Evolutionary conservation across 2,888 invertebrate species (phyloP).

Genomic region (Autographa gamma): DNA sequence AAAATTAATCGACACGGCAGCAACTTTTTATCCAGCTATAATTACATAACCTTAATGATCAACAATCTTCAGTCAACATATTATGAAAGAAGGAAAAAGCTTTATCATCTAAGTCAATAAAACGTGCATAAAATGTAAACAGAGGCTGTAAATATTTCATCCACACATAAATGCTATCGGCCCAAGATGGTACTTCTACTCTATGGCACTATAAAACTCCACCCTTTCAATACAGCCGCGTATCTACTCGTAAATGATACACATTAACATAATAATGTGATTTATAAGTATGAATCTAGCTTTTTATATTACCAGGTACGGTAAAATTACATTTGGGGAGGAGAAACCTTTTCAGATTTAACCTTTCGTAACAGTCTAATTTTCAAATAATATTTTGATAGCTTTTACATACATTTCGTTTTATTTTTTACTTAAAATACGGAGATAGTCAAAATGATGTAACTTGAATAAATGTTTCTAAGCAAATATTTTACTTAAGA

Average conservation of each 20-base stretch:
- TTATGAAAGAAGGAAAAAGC: not conserved
- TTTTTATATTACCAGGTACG: constrained; percentile 31
- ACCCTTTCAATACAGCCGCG: constrained; percentile 46
- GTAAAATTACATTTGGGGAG: not conserved
- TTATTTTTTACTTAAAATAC: no score
- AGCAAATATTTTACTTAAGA: not conserved
- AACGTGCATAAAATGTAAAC: not conserved
- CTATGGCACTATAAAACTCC: constrained; percentile 48
- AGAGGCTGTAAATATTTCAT: constrained; percentile 1
- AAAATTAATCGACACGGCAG: no score
- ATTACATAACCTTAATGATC: no score
- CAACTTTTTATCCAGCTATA: no score
- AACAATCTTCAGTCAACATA: no score
- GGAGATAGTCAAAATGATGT: no score
- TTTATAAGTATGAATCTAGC: constrained; percentile 45
- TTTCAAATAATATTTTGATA: not conserved
- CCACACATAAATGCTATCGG: constrained; percentile 8
- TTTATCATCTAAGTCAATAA: not conserved
- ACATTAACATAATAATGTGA: constrained; percentile 58
- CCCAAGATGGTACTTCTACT: constrained; percentile 18
- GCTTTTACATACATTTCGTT: no score
- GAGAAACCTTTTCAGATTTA: not conserved
- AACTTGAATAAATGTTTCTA: no score
- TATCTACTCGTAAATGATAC: constrained; percentile 51
- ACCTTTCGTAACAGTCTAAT: not conserved